phyloP scores from a whole-genome alignment of 1,140 invertebrate genomes.

The Ectropis grisescens region DNA sequence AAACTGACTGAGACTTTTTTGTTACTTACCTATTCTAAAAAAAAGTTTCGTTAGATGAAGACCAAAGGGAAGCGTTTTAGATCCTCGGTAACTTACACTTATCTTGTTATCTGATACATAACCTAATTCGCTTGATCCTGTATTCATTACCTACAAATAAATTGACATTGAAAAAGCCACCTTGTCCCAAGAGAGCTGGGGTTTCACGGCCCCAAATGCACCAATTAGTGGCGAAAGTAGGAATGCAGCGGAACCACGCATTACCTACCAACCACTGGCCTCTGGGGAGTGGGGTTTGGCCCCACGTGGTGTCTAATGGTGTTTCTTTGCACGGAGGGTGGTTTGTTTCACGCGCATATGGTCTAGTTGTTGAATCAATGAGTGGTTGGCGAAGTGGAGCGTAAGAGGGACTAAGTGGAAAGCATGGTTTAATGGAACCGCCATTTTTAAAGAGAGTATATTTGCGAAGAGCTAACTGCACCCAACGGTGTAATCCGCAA shows the following conservation, averaged over 20 bases:
- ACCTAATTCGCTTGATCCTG: no score
- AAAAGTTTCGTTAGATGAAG: no score
- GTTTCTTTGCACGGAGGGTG: conserved; percentile 58
- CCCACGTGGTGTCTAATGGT: conserved; percentile 58
- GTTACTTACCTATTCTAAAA: no score
- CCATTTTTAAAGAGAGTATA: no score
- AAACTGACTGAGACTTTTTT: no score
- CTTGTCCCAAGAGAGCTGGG: conserved; percentile 37
- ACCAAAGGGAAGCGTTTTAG: no score
- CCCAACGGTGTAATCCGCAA: no score
- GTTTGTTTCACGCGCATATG: conserved; percentile 26
- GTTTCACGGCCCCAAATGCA: conserved; percentile 46
- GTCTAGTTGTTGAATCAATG: conserved; percentile 55
- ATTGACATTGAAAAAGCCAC: conserved; percentile 52
- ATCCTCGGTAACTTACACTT: no score
- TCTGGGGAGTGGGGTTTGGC: conserved; percentile 15
- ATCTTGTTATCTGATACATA: no score
- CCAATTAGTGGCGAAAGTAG: conserved; percentile 65
- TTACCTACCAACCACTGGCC: conserved; percentile 25
- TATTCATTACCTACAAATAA: conserved; percentile 26
- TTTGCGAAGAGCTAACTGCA: no score
- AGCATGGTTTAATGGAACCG: no score
- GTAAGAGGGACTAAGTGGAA: no score
- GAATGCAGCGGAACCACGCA: conserved; percentile 54
- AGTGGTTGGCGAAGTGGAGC: conserved; percentile 3